Base-by-base conservation (phyloP, 2,113 vertebrate species). In the Tyrannus savana region DNA sequence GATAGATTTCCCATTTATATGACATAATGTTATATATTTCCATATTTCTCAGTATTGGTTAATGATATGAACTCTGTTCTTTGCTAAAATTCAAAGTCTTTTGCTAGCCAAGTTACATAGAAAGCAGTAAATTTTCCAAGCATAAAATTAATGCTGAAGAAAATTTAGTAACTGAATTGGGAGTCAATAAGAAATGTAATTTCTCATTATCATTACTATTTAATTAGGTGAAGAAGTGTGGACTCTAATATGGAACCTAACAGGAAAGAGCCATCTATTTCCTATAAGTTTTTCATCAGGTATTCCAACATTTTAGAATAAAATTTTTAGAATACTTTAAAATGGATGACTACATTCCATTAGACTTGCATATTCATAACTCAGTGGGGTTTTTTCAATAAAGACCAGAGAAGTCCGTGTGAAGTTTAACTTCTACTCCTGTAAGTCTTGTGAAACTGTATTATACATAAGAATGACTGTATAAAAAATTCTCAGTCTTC, bases 261-360 rank as follows among this genome's bases (percentile, higher is more conserved):
- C 44, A 91, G 63, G 50, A 95, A 75, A 53, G 31, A 91, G 35
- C 14, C 22, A 31, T 90, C 77, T 79, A 83, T 77, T 89, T 76
- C 58, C 72, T 37, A 6, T 69, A 83, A 86, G 74, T 85, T 96
- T 95, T 97, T 96, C 28, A 87, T 96, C 71, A 95, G 64, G 63
- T 77, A 64, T 88, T 88, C 77, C 46, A 80, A 64, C 52, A 67
- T 66, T 80, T 88, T 86, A 78, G 67, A 94, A 95, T 93, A 77
- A 92, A 91, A 76, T 14, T 87, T 89, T 95, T 42, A 71, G 62
- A 92, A 63, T 44, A 39, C 42, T 95, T 90, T 80, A 87, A 96
- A 95, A 96, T 93, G 72, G 63, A 87, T 96, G 82, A 89, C 52
- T 72, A 41, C 52, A 30, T 92, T 94, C 83, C 84, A 64, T 87